A percentile compares a stretch with the other conserved stretches of the same genome.
Evolutionary conservation across 2,888 invertebrate species (phyloP).

Genomic region (Scaeva pyrastri): DNA sequence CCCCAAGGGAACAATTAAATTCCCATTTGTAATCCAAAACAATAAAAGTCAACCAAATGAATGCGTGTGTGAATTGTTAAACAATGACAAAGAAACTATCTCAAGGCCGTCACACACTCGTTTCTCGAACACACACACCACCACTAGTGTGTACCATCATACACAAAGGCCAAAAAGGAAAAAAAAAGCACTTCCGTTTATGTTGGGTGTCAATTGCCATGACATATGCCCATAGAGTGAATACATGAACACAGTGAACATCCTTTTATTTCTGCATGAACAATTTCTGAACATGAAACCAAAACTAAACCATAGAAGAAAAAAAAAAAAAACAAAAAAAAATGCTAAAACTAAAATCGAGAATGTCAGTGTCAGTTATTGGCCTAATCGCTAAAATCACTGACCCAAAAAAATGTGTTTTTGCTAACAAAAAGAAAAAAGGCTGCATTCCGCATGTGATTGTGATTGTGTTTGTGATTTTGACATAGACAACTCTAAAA

Average conservation of each 20-base stretch:
- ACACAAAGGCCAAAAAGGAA: constrained; percentile 15
- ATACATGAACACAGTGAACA: constrained; percentile 25
- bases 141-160: neutral
- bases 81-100: constrained; percentile 50
- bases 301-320: constrained; percentile 6
- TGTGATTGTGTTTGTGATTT: constrained; percentile 30
- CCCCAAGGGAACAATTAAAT: constrained; percentile 53
- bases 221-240: constrained; percentile 17
- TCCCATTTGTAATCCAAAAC: constrained; percentile 54
- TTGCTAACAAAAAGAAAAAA: constrained; percentile 14
- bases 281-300: constrained; percentile 25
- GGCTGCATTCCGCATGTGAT: neutral
- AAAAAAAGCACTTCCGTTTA: constrained; percentile 44
- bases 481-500: constrained; percentile 34
- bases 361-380: constrained; percentile 63
- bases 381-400: constrained; percentile 62
- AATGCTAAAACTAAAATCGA: constrained; percentile 23
- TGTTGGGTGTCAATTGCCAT: constrained; percentile 49
- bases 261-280: constrained; percentile 53
- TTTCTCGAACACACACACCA: neutral
- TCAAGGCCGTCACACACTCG: constrained; percentile 10
- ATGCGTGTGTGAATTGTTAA: constrained; percentile 47
- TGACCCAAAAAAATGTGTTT: constrained; percentile 51
- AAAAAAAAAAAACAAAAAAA: constrained; percentile 1
- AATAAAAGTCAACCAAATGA: constrained; percentile 57